phyloP scores from a whole-genome alignment of 2,113 vertebrate species.

The Mesitornis unicolor region DNA sequence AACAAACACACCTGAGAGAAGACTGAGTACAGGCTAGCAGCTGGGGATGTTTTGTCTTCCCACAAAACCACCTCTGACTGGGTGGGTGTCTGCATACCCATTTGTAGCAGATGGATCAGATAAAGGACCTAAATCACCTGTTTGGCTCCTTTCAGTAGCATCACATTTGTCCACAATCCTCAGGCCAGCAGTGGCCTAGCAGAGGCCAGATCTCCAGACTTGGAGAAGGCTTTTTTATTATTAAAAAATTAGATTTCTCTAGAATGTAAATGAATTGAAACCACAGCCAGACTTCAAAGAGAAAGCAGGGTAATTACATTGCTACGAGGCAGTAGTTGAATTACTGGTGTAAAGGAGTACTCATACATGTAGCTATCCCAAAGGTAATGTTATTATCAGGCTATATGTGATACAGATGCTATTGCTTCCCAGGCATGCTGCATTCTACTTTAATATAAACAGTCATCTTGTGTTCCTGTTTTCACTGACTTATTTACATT shows the following conservation, averaged over 20 bases:
- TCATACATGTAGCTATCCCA: background rate
- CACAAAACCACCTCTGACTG: background rate
- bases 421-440: background rate
- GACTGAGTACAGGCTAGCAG: background rate
- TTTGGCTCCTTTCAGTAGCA: background rate
- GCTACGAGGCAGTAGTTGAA: conserved; percentile 35
- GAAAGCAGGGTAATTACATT: conserved; percentile 39
- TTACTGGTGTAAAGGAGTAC: conserved; percentile 32
- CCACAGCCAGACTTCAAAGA: conserved; percentile 33
- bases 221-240: background rate
- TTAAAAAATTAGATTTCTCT: conserved; percentile 21
- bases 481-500: background rate
- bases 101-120: background rate
- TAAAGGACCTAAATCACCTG: background rate
- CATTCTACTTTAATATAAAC: background rate
- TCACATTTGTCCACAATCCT: background rate
- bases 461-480: background rate
- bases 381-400: background rate
- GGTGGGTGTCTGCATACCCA: background rate
- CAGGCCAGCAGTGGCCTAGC: background rate
- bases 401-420: background rate
- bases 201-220: background rate
- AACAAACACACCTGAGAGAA: background rate
- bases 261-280: conserved; percentile 55
- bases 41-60: background rate